A percentile compares a stretch with the other conserved stretches of the same genome.
Evolutionary conservation across 23 tunicate genomes (phyloP).

Genomic region (Oikopleura vanhoeffeni): DNA sequence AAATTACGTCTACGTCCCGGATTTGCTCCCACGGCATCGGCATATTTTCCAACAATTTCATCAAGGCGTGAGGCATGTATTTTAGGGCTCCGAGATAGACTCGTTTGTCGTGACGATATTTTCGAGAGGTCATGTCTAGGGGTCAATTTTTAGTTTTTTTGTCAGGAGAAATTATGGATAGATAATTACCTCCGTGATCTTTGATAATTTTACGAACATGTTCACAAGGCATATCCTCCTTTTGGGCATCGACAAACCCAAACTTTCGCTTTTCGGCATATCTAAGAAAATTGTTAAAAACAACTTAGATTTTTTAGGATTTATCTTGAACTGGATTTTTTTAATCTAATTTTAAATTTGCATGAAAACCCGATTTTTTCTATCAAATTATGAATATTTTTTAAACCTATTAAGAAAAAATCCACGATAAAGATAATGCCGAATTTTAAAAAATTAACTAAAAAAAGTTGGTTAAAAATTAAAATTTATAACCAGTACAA

Average conservation of each 20-base stretch:
- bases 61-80: slow-evolving; percentile 94
- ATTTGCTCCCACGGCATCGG: slow-evolving; percentile 99
- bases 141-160: background rate
- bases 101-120: slow-evolving; percentile 85
- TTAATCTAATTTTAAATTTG: too few relatives aligned
- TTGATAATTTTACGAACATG: slow-evolving; percentile 88
- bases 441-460: background rate
- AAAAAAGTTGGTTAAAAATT: too few relatives aligned
- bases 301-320: too few relatives aligned
- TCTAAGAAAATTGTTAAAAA: background rate
- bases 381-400: too few relatives aligned
- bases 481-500: too few relatives aligned
- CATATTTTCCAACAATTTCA: slow-evolving; percentile 86
- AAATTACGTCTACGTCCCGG: slow-evolving; percentile 86
- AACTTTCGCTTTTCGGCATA: slow-evolving; percentile 87
- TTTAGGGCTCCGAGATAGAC: slow-evolving; percentile 83
- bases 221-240: slow-evolving; percentile 98
- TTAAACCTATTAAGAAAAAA: background rate
- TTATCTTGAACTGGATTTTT: too few relatives aligned
- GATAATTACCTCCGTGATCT: slow-evolving; percentile 47
- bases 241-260: slow-evolving; percentile 91
- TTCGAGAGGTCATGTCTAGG: slow-evolving; percentile 65
- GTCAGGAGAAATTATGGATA: background rate
- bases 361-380: too few relatives aligned
- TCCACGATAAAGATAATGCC: background rate